Base-by-base conservation (phyloP, 2,797 vertebrate species). In the Lophius americanus region DNA sequence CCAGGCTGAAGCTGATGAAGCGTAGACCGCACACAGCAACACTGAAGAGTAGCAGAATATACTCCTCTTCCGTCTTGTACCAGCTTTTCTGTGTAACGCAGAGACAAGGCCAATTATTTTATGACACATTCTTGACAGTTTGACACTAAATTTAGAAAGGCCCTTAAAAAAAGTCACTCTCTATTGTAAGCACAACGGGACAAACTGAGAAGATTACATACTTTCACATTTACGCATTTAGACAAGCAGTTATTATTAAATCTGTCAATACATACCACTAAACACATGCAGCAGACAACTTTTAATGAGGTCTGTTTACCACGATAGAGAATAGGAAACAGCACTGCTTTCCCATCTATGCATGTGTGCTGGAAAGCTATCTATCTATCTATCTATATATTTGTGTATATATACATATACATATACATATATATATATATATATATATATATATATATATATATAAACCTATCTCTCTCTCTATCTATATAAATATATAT, bases 1-100 rank as follows among this genome's bases (percentile, higher is more conserved):
- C 98, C 44, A 99, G 91, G 87, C 96, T 95, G 90, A 97, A 99
- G 89, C 97, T 98, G 73, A 95, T 95, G 86, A 95, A 96, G 88
- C 93, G 96, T 13, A 99, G 94, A 72, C 95, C 95, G 76, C 96
- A 96, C 36, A 99, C 94, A 0, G 97, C 96, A 38, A 96, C 84
- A 0, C 96, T 96, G 92, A 98, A 99, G 65, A 97, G 93, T 23
- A 99, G 93, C 80, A 99, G 87, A 73, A 95, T 96, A 84, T 95
- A 96, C 60, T 96, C 95, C 2, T 93, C 95, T 76, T 99, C 97
- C 0, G 92, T 95, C 76, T 88, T 32, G 0, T 98, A 98, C 97
- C 97, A 99, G 70, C 84, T 77, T 86, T 93, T 95, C 97, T 99
- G 91, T 56, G 56, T 37, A 64, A 77, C 1, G 65, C 65, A 81